Base-by-base conservation (phyloP, 2,888 invertebrate species). In the Apamea crenata region DNA sequence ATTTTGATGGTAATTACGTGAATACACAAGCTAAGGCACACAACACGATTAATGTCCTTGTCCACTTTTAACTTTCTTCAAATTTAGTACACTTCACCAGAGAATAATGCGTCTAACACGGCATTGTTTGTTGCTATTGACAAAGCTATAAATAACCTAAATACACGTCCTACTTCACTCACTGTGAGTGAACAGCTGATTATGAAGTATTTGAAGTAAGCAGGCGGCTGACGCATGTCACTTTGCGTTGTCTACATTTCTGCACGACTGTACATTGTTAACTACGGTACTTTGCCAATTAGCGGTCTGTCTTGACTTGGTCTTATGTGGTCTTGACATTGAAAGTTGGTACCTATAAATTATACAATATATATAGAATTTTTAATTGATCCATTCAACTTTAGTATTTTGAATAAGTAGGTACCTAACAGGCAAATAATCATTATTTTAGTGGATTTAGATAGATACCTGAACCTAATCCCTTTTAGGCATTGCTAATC, bases 101-200 rank as follows among this genome's bases (percentile, higher is more conserved):
- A 71, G n/a, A 76, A 71, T 77, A 74, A 44, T 76, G 69, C 79
- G 74, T 77, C 25, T 71, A 50, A 74, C 76, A 74, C 74, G n/a
- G 50, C 78, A 80, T 76, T 78, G 72, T 74, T 81, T 78, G 80
- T 77, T 82, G 68, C 66, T 70, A 84, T 82, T 82, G 75, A 76
- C 67, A 63, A 72, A 40, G 65, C 75, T 84, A 80, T 80, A 86
- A 66, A 87, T 83, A 86, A 84, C 80, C 78, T 77, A 63, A 71
- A 68, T 40, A 71, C 81, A 85, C 87, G 85, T 81, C 85, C 66
- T 77, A 75, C 73, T 87, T 81, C 87, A 84, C 69, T 65, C 67
- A 77, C 14, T 74, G 68, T 68, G 81, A 88, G 73, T 74, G 85
- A 88, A 88, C 88, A 88, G 90, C 88, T 88, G 88, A 89, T 83